Base-by-base conservation (phyloP, 1,140 invertebrate species). In the Hycleus phaleratus region DNA sequence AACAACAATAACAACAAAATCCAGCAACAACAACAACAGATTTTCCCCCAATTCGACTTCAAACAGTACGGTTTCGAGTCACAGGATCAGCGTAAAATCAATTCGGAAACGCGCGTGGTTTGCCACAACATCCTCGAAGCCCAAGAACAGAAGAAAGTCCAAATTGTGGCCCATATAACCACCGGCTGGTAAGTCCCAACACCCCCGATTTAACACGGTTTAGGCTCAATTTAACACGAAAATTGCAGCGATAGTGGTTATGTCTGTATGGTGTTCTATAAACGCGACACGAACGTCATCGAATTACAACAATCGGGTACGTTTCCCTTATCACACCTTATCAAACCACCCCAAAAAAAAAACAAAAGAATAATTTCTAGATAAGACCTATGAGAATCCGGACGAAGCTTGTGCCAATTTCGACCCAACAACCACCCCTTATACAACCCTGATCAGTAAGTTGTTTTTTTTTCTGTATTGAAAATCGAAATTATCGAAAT, bases 391-490 rank as follows among this genome's bases (percentile, higher is more conserved):
- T 9, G 71, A 73, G 57, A 74, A 73, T 61, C 67, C 72, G 1
- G 90, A 84, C 74, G 82, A 85, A 63, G 82, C 82, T 39, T 85
- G 82, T 72, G 42, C 61, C 48, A 64, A 68, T 52, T 73, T 73
- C 49, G 84, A 87, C 58, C 79, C 83, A 43, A 83, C 82, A 54
- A 82, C 78, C 50, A 82, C 84, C 59, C 85, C 88, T 58, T 92
- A 83, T 73, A 81, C 90, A 65, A 93, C 90, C 24, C 79, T 93
- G 75, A 85, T 92, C 69, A 90, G 90, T 92, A 77, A 86, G 85
- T 85, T 39, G 38, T 39, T 39, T 7, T 39, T 39, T 39, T 39
- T n/a, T n/a, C n/a, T 39, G 38, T 39, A 10, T 18, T 18, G 18
- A 18, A 18, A 18, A 18, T 18, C 18, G 18, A 18, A 12, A 18